Base-by-base conservation (phyloP, 2,888 invertebrate genomes). In the Drosophila monieri region DNA sequence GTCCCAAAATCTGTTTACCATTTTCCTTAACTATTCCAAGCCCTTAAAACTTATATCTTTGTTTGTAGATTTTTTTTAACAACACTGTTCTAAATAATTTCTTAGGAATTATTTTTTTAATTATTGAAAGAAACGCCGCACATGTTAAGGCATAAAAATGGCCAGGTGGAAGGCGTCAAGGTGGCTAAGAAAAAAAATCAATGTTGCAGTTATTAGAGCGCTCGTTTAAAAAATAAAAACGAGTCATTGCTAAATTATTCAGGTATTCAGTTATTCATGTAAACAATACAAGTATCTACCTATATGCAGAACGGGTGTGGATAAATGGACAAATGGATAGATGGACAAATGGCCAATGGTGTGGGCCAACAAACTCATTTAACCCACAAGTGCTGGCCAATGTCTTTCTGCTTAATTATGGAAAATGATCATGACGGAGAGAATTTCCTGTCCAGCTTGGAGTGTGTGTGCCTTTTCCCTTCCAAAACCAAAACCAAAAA, bases 131-230 rank as follows among this genome's bases (percentile, higher is more conserved):
- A 41, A 18, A 41, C 15, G 3, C 9, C 39, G 9, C 8, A 18
- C 9, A 18, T 8, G 18, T 41, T 41, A 14, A 9, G 39, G 39
- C 15, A 41, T 41, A 12, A 44, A 27, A 9, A 9, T 27, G 27
- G 10, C 15, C 65, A 3, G 48, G 6, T 32, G 41, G 23, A 1
- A 49, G n/a, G 6, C 43, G 5, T 30, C 67, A 64, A 64, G 64
- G 64, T 37, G 55, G 37, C 47, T 47, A 58, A n/a, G n/a, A n/a
- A n/a, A n/a, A n/a, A n/a, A n/a, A 84, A 89, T 89, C 84, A 89
- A 87, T 89, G 89, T 80, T 88, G 76, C 80, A 87, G 72, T 87
- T 89, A 88, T 80, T 88, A 89, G 90, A 81, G 89, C 89, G 86
- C 78, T 78, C 60, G 74, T 44, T 35, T n/a, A 14, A 2, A 67